Conservation (phyloP, 2,797 vertebrate species). For the Hozukius guyotensis region DNA sequence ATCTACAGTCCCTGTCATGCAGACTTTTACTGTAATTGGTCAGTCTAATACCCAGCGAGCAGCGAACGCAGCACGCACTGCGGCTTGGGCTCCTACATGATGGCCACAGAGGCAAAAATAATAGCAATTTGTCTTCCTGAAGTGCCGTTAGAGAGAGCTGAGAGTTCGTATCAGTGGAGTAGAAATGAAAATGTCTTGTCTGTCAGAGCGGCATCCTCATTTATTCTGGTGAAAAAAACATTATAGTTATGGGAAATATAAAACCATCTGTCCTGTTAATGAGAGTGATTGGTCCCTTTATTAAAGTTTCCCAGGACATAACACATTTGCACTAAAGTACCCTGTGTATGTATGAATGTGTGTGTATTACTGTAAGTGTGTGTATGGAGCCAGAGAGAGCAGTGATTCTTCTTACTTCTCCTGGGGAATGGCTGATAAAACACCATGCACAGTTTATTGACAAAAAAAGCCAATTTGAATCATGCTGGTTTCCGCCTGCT, state of each 20-base stretch:
- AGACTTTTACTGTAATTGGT: slow-evolving; percentile 8
- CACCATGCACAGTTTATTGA: slow-evolving; percentile 34
- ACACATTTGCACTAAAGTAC: slow-evolving; percentile 4
- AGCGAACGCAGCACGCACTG: neutral
- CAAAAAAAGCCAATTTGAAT: slow-evolving; percentile 11
- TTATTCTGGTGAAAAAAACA: neutral
- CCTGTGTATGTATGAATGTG: neutral
- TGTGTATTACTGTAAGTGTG: slow-evolving; percentile 7
- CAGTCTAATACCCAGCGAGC: neutral
- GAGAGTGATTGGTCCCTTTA: neutral
- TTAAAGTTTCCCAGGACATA: neutral
- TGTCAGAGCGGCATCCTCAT: neutral
- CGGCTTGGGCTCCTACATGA: neutral
- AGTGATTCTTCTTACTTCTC: slow-evolving; percentile 35
- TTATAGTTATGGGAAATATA: neutral
- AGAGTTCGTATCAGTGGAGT: neutral
- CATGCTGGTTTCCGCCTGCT: slow-evolving; percentile 16
- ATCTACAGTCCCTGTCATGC: neutral
- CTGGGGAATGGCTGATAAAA: slow-evolving; percentile 38
- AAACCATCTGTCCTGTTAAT: neutral
- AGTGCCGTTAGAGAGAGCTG: neutral
- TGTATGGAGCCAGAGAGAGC: neutral
- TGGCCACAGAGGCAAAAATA: neutral
- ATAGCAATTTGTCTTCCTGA: slow-evolving; percentile 14
- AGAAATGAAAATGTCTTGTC: neutral